These are phyloP conservation scores for Oceanodroma leucorhoa DNA, from an alignment of 2,797 vertebrate genomes.

Conservation along the genomic window DNA sequence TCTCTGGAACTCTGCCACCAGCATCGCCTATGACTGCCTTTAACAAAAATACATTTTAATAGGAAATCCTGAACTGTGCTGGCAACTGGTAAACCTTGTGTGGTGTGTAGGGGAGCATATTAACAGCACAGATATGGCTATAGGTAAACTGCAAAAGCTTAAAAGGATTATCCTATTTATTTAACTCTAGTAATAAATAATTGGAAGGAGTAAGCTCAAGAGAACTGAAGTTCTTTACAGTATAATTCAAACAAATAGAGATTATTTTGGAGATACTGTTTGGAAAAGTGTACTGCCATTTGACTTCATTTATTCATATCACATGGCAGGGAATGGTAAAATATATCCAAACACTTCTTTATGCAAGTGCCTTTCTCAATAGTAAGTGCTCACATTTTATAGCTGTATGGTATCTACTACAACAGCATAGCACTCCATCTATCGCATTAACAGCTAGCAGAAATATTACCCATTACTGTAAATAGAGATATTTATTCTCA, in stretches of 20 bases:
- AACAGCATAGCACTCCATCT: neutral
- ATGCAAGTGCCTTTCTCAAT: neutral
- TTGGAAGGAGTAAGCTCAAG: neutral
- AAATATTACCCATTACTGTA: neutral
- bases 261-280: neutral
- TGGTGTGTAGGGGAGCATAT: neutral
- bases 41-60: neutral
- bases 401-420: neutral
- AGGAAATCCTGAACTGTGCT: neutral
- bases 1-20: neutral
- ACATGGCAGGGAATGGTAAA: neutral
- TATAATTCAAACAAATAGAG: neutral
- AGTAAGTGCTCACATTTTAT: neutral
- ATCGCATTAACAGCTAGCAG: neutral
- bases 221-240: neutral
- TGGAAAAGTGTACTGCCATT: neutral
- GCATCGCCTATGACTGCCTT: neutral
- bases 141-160: neutral
- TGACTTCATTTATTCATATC: neutral
- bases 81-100: neutral
- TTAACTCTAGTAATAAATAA: neutral
- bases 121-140: neutral
- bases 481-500: neutral
- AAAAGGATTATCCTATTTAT: neutral
- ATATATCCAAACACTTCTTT: neutral